Evolutionary conservation across 2,888 invertebrate genomes (phyloP).

Genomic region (Leucozona laternaria): DNA sequence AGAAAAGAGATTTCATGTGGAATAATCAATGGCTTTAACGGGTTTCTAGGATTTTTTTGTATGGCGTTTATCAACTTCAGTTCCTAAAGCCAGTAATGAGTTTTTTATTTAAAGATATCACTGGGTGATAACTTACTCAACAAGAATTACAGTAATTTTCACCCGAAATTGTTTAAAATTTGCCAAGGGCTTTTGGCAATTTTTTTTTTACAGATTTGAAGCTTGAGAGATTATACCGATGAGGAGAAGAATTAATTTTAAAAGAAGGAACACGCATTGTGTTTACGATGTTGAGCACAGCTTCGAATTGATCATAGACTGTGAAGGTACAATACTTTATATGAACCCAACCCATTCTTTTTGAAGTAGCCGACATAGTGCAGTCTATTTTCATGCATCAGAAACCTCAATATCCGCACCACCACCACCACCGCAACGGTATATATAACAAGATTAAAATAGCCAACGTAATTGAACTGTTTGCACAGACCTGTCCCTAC

Average conservation of each 20-base stretch:
- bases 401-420: slow-evolving; percentile 2
- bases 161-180: neutral
- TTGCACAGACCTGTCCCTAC: neutral
- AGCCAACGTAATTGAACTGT: slow-evolving; percentile 1
- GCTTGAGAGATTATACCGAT: too few relatives aligned
- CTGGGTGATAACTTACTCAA: neutral
- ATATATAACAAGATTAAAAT: neutral
- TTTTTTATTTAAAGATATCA: neutral
- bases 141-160: neutral
- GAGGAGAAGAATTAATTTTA: too few relatives aligned
- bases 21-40: slow-evolving; percentile 17
- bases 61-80: neutral
- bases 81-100: neutral
- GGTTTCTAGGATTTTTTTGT: neutral
- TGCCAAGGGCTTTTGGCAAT: neutral
- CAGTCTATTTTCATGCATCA: slow-evolving; percentile 39
- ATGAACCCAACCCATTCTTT: neutral
- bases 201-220: too few relatives aligned
- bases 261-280: too few relatives aligned
- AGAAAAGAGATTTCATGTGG: slow-evolving; percentile 6
- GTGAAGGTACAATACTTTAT: neutral
- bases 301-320: too few relatives aligned
- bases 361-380: neutral
- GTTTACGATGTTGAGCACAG: too few relatives aligned
- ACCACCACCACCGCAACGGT: neutral